phyloP scores from a whole-genome alignment of 2,113 vertebrate genomes.

The Leptodactylus fuscus region DNA sequence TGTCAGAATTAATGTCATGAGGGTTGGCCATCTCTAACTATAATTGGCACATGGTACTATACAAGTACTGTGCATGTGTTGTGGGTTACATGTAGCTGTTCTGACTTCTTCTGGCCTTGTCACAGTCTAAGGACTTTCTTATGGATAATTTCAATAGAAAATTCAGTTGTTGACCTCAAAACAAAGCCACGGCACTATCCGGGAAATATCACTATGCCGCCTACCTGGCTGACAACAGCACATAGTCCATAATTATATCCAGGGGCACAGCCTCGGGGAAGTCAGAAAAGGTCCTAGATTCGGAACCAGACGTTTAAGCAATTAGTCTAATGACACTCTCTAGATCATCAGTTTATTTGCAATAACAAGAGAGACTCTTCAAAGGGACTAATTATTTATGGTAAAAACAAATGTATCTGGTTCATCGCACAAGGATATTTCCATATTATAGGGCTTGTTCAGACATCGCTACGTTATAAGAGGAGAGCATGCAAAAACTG shows the following conservation, averaged over 20 bases:
- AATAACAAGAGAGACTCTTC: not conserved
- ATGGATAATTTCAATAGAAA: not conserved
- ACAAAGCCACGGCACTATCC: not conserved
- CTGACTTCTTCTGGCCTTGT: too few species aligned
- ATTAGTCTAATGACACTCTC: not conserved
- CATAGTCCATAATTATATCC: not conserved
- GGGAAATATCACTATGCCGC: not conserved
- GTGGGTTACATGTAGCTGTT: too few species aligned
- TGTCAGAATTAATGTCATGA: too few species aligned
- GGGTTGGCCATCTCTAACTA: too few species aligned
- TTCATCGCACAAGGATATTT: not conserved
- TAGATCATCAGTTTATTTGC: not conserved
- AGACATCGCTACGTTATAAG: not conserved
- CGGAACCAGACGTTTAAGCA: not conserved
- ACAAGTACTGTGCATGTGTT: too few species aligned
- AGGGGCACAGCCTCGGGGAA: not conserved
- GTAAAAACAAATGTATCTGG: not conserved
- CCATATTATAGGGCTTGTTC: not conserved
- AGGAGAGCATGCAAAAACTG: not conserved
- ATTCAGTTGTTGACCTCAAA: not conserved
- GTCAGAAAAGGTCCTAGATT: slow-evolving; percentile 3
- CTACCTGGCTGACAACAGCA: not conserved
- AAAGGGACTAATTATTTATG: not conserved
- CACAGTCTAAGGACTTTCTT: not conserved
- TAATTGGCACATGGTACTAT: too few species aligned